Base-by-base conservation (phyloP, 2,888 invertebrate genomes). In the Agonopterix heracliana region DNA sequence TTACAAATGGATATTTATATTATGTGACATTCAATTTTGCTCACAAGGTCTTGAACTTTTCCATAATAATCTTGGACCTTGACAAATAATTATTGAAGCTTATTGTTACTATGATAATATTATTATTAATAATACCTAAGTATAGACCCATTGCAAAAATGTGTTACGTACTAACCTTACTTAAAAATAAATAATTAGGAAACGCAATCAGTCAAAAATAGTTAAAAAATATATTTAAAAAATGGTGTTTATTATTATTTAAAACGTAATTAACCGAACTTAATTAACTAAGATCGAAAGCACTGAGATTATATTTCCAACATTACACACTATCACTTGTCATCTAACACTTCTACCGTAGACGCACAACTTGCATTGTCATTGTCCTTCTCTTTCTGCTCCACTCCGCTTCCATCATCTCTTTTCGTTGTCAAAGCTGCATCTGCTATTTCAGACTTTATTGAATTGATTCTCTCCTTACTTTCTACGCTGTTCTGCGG, bases 331-430 rank as follows among this genome's bases (percentile, higher is more conserved):
- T 10, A 38, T 41, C 71, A 86, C 73, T 86, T 86, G 57, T 85
- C 83, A 59, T 87, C 87, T 49, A 88, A 70, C 60, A 75, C 82
- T 79, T 88, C 87, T 49, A 87, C 84, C 17, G 87, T 87, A 2
- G 87, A 87, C 1, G 86, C 86, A 72, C 84, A 85, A 57, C 87
- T 87, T 3, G 87, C 78, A 50, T 71, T 74, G 17, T 78, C 81
- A 51, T 70, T 74, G 12, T 78, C 81, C 36, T 73, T 77, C 44
- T 73, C 73, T 52, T 68, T 79, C 8, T 72, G 68, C n/a, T 64
- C 66, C 14, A 43, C 49, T 13, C 64, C 66, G 45, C 57, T 62
- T 46, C 64, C 68, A 34, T 55, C 57, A 54, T 64, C 64, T n/a
- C 55, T 12, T 12, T 41, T 41, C 11, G n/a, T 41, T 13, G 11